phyloP scores from a whole-genome alignment of 1,140 invertebrate genomes.

The Magallana angulata region DNA sequence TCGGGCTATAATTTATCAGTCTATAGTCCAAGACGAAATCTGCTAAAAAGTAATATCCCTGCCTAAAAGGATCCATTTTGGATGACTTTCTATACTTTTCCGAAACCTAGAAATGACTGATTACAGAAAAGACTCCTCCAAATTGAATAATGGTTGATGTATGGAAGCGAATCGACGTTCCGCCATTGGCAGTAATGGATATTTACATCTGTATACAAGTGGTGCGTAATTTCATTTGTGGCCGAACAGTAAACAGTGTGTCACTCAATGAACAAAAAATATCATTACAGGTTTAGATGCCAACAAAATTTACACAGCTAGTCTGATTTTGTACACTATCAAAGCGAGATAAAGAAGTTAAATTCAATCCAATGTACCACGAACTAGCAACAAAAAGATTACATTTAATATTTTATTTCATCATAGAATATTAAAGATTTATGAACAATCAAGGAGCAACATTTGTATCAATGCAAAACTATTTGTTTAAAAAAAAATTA shows the following conservation, averaged over 20 bases:
- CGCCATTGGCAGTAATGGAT: constrained; percentile 1
- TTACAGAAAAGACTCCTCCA: not conserved
- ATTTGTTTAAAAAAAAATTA: too few species aligned
- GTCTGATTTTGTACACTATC: not conserved
- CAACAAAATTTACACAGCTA: not conserved
- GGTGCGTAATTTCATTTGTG: not conserved
- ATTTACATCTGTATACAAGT: constrained; percentile 21
- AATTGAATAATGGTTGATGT: constrained; percentile 16
- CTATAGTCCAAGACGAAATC: not conserved
- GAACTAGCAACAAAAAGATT: too few species aligned
- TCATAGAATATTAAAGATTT: too few species aligned
- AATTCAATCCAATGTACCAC: not conserved
- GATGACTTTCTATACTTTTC: not conserved
- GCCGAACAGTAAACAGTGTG: not conserved
- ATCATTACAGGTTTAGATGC: not conserved
- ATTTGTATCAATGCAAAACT: not conserved
- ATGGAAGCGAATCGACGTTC: not conserved
- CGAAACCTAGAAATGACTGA: not conserved
- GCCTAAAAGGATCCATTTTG: not conserved
- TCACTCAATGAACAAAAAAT: constrained; percentile 2
- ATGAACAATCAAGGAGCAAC: not conserved
- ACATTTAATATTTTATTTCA: too few species aligned
- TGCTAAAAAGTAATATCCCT: constrained; percentile 2
- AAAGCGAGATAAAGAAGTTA: not conserved
- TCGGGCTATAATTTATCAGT: not conserved